A percentile compares a stretch with the other conserved stretches of the same genome.
phyloP scores from a whole-genome alignment of 2,113 vertebrate species.

The Proterorhinus semilunaris region DNA sequence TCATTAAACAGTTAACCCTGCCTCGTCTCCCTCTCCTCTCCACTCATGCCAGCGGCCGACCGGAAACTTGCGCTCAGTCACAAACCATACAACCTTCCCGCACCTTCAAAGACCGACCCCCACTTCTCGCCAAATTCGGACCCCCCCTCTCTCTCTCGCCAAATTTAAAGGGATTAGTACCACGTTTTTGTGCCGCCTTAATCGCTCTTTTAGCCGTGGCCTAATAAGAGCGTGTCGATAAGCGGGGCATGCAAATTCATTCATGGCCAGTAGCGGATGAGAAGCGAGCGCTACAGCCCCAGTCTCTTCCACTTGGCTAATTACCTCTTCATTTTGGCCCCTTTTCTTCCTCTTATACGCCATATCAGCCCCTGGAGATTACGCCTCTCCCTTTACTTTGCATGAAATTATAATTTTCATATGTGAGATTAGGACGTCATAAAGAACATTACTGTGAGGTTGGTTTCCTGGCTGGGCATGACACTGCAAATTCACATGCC shows the following conservation, averaged over 20 bases:
- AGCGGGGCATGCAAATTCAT: slow-evolving; percentile 84
- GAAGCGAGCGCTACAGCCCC: slow-evolving; percentile 72
- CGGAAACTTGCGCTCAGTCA: slow-evolving; percentile 35
- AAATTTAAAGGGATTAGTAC: slow-evolving; percentile 85
- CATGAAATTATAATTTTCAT: slow-evolving; percentile 83
- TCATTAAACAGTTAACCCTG: slow-evolving; percentile 50
- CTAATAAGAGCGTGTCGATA: slow-evolving; percentile 82
- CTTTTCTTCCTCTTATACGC: slow-evolving; percentile 72
- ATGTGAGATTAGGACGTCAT: slow-evolving; percentile 70
- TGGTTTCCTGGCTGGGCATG: slow-evolving; percentile 45
- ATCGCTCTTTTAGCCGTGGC: slow-evolving; percentile 81
- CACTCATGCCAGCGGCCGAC: slow-evolving; percentile 6
- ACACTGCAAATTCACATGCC: slow-evolving; percentile 42
- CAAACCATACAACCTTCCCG: slow-evolving; percentile 59
- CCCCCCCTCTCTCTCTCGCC: slow-evolving; percentile 53
- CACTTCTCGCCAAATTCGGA: slow-evolving; percentile 30
- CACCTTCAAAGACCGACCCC: slow-evolving; percentile 75
- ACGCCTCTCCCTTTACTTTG: slow-evolving; percentile 75
- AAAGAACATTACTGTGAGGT: slow-evolving; percentile 34
- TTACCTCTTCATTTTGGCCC: slow-evolving; percentile 79
- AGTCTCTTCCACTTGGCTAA: slow-evolving; percentile 80
- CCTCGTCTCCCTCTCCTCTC: slow-evolving; percentile 4
- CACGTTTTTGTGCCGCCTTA: slow-evolving; percentile 81
- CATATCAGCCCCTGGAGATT: slow-evolving; percentile 77
- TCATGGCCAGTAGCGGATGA: slow-evolving; percentile 70